phyloP scores from a whole-genome alignment of 2,888 invertebrate genomes.

The Cotesia congregata region DNA sequence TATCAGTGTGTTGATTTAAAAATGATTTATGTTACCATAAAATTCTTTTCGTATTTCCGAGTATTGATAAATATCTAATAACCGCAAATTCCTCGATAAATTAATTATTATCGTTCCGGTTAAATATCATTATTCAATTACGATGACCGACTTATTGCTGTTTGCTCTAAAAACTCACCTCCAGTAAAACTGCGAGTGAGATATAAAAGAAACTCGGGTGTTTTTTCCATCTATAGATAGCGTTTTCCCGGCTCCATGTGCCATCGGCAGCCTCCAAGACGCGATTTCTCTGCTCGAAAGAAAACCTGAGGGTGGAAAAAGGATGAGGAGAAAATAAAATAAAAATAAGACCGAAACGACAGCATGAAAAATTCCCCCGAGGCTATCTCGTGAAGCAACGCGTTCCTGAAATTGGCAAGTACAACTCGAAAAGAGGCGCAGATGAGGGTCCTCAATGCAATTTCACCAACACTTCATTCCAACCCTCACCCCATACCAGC shows the following conservation, averaged over 20 bases:
- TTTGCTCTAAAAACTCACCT: neutral
- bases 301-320: conserved; percentile 8
- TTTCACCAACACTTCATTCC: conserved; percentile 11
- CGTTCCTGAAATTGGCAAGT: conserved; percentile 32
- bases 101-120: no score
- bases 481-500: neutral
- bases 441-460: conserved; percentile 36
- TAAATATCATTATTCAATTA: neutral
- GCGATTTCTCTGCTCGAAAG: neutral
- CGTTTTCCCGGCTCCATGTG: conserved; percentile 20
- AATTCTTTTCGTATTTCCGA: no score
- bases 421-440: conserved; percentile 20
- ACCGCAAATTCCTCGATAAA: neutral
- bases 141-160: conserved; percentile 16
- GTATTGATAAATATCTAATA: neutral
- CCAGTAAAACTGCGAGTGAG: neutral
- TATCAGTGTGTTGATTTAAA: no score
- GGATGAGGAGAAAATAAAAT: neutral
- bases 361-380: conserved; percentile 33
- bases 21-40: no score
- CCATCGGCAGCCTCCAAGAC: conserved; percentile 23
- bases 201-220: neutral
- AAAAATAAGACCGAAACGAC: conserved; percentile 30
- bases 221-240: conserved; percentile 22
- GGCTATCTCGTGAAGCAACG: conserved; percentile 25